Conservation (phyloP, 2,797 vertebrate species). For the Falco rusticolus region DNA sequence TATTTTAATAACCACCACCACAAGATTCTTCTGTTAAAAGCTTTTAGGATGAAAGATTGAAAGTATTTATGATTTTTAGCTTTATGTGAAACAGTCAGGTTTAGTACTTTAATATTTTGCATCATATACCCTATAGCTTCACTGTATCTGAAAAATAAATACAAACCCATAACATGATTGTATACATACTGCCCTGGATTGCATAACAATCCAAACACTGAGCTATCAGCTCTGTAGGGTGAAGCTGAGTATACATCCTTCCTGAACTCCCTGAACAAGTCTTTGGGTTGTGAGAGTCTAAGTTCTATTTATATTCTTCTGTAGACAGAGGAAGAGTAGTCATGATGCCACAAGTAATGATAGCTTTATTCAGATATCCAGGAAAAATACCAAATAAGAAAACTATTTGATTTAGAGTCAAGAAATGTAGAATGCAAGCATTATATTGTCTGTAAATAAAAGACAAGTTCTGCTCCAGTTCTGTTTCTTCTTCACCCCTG, state of each 20-base stretch:
- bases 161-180: background rate
- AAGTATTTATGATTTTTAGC: background rate
- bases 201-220: background rate
- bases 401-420: background rate
- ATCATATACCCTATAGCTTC: background rate
- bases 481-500: background rate
- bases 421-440: background rate
- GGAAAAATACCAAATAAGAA: background rate
- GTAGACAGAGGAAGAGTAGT: background rate
- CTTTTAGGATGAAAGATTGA: background rate
- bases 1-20: background rate
- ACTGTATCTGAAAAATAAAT: background rate
- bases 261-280: background rate
- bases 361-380: background rate
- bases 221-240: background rate
- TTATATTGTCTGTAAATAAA: background rate
- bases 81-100: background rate
- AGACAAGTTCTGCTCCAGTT: background rate
- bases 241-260: background rate
- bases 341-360: background rate
- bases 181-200: fast-evolving
- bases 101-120: background rate
- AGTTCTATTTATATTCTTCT: background rate
- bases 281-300: background rate
- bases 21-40: background rate